These are phyloP conservation scores for Diarsia mendica DNA, from an alignment of 2,888 invertebrate genomes.

Conservation along the genomic window DNA sequence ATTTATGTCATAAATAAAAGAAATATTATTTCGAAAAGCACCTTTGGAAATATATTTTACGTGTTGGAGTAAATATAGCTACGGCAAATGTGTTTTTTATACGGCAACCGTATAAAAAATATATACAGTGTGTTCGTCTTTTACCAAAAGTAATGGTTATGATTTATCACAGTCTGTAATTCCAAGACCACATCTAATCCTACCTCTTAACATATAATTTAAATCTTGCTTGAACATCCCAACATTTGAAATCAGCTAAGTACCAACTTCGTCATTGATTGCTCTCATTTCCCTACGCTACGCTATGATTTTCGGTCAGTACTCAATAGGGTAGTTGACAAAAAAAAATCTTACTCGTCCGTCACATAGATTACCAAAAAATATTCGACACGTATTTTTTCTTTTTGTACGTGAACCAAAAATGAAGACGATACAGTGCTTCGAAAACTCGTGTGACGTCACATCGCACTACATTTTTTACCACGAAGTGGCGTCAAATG, in stretches of 20 bases:
- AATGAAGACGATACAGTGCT: too few species aligned
- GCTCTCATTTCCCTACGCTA: too few species aligned
- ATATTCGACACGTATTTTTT: too few species aligned
- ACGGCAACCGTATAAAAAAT: too few species aligned
- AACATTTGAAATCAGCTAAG: background rate
- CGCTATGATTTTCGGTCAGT: background rate
- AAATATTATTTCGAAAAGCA: conserved; percentile 27
- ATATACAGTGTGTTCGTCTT: background rate
- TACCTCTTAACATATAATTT: background rate
- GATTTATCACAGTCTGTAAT: background rate
- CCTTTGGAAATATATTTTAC: conserved; percentile 21
- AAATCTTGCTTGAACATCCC: background rate
- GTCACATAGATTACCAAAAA: too few species aligned
- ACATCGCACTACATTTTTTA: too few species aligned
- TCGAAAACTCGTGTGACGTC: too few species aligned
- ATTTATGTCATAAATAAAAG: conserved; percentile 49
- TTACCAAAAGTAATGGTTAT: background rate
- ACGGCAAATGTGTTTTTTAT: background rate
- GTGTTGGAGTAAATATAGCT: conserved; percentile 2
- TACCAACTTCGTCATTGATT: too few species aligned
- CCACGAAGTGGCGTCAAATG: too few species aligned
- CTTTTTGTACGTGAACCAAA: too few species aligned
- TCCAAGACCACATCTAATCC: background rate
- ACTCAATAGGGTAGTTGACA: too few species aligned
- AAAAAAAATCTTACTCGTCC: too few species aligned